phyloP scores from a whole-genome alignment of 2,888 invertebrate genomes.

The Torymus aiolomorphi region DNA sequence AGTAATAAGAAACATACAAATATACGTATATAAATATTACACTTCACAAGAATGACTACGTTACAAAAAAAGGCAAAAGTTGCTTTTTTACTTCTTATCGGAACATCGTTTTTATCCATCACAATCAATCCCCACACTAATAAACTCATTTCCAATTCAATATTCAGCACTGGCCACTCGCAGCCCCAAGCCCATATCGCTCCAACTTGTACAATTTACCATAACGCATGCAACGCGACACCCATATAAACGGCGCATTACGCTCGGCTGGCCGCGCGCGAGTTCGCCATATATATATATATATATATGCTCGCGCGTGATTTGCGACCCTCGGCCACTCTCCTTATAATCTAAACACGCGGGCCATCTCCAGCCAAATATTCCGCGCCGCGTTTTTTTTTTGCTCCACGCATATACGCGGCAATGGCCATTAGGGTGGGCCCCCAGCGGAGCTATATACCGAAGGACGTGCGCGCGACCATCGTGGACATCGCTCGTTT shows the following conservation, averaged over 20 bases:
- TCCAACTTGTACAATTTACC: not conserved
- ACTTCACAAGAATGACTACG: too few species aligned
- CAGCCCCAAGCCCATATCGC: too few species aligned
- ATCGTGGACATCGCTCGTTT: slow-evolving; percentile 6
- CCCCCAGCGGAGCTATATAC: slow-evolving; percentile 4
- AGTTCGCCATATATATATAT: not conserved
- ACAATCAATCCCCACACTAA: too few species aligned
- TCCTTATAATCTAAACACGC: slow-evolving; percentile 30
- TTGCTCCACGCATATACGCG: not conserved
- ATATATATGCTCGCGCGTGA: too few species aligned
- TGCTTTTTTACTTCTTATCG: too few species aligned
- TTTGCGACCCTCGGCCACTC: not conserved
- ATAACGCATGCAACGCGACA: not conserved
- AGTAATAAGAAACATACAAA: too few species aligned
- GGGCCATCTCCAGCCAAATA: slow-evolving; percentile 17
- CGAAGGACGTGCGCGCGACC: slow-evolving; percentile 4
- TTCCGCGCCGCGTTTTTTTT: not conserved
- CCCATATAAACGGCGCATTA: slow-evolving; percentile 35
- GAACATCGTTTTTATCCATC: too few species aligned
- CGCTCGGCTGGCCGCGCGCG: not conserved
- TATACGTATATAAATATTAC: too few species aligned
- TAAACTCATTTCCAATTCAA: too few species aligned
- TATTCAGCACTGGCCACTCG: too few species aligned
- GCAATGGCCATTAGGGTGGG: slow-evolving; percentile 40
- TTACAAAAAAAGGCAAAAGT: too few species aligned